A percentile compares a stretch with the other conserved stretches of the same genome.
Conservation (phyloP, 2,797 vertebrate genomes). For the Telmatherina bonti region DNA sequence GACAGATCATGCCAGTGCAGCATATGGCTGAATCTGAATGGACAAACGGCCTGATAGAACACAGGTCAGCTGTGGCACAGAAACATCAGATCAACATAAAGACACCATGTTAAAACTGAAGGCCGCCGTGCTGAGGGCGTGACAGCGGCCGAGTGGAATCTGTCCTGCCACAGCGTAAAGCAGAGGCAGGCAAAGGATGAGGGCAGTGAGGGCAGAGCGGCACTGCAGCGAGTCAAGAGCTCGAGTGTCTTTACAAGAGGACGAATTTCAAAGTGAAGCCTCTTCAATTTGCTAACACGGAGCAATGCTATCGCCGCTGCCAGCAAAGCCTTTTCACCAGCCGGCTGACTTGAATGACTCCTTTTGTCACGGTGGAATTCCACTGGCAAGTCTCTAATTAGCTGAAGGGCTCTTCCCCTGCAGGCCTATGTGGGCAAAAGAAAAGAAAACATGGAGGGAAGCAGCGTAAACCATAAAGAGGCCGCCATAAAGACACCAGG, state of each 20-base stretch:
- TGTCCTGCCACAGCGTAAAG: conserved; percentile 37
- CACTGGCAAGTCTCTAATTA: conserved; percentile 77
- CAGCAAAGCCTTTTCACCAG: conserved; percentile 58
- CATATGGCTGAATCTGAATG: not conserved
- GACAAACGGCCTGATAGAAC: conserved; percentile 15
- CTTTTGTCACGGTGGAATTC: conserved; percentile 76
- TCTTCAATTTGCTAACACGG: conserved; percentile 53
- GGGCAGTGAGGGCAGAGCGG: conserved; percentile 10
- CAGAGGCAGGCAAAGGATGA: conserved; percentile 6
- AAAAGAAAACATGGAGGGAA: conserved; percentile 28
- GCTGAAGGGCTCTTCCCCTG: conserved; percentile 68
- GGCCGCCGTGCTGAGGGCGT: conserved; percentile 33
- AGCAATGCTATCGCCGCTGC: conserved; percentile 55
- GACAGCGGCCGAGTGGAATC: conserved; percentile 25
- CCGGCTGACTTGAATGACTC: conserved; percentile 68
- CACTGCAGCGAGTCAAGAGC: conserved; percentile 26
- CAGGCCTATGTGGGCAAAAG: conserved; percentile 51
- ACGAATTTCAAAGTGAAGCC: conserved; percentile 61
- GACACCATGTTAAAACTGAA: conserved; percentile 32
- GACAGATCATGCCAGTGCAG: not conserved
- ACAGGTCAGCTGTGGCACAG: conserved; percentile 21
- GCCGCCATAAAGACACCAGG: conserved; percentile 32
- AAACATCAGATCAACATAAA: conserved; percentile 23
- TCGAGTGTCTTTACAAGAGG: conserved; percentile 29
- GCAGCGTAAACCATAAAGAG: conserved; percentile 37